Evolutionary conservation across 2,888 invertebrate genomes (phyloP), one percentile per base, ranked within the genome.

Genomic region (Amiota communis): DNA sequence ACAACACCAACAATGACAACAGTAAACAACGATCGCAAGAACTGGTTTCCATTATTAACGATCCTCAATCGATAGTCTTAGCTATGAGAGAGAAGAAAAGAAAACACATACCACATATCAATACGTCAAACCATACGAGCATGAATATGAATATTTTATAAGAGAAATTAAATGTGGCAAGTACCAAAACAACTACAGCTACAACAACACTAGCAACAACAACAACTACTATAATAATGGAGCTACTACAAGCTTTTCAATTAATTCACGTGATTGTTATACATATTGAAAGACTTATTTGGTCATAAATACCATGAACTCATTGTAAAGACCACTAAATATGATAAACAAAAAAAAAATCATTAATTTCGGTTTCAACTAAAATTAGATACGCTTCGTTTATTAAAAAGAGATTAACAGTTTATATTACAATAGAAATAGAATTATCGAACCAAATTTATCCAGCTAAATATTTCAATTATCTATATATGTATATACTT

Each of bases 91-190:
- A 36, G 36, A 36, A 36, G 36, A 36, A 36, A 36, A 36, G 36
- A 36, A 36, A 36, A 36, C 8, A 36, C 36, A 23, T 23, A 23
- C 3, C 23, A 23, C 23, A 36, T 36, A 36, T 36, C 36, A 36
- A 36, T 36, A 59, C 59, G 23, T 59, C 59, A 59, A 17, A 59
- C 59, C 20, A 59, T 20, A 11, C 6, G 46, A 48, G 49, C 47
- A 46, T 49, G 12, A 17, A 71, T 53, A 72, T 72, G 72, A 72
- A 72, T 72, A 57, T 68, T 72, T 72, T 68, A 72, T 72, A 67
- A 72, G 72, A 72, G 72, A 72, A 72, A 72, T 72, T 72, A 72
- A n/a, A 61, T 56, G 64, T 71, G 64, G 53, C 23, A 20, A 59
- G 59, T 20, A 51, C n/a, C 36, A 36, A 36, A 36, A 36, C 36